Evolutionary conservation across 2,888 invertebrate species (phyloP).

Genomic region (Diachrysia chrysitis): DNA sequence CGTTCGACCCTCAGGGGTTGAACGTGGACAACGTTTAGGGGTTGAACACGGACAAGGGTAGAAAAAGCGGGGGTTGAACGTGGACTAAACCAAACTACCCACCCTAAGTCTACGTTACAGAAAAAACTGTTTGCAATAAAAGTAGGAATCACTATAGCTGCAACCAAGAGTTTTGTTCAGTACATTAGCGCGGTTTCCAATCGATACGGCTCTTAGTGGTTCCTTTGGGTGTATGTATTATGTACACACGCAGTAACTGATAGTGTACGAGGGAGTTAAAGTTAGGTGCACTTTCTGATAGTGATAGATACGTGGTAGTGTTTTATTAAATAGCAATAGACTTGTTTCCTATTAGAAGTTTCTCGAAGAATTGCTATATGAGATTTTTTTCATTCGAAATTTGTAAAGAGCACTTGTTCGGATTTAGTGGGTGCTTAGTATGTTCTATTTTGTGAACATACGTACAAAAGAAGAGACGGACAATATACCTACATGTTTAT

Average conservation of each 20-base stretch:
- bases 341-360: neutral
- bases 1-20: too few relatives aligned
- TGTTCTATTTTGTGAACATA: too few relatives aligned
- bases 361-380: neutral
- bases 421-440: too few relatives aligned
- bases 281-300: neutral
- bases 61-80: too few relatives aligned
- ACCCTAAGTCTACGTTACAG: too few relatives aligned
- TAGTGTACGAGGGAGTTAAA: slow-evolving; percentile 22
- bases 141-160: slow-evolving; percentile 13
- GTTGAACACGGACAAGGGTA: too few relatives aligned
- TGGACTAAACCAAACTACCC: too few relatives aligned
- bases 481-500: too few relatives aligned
- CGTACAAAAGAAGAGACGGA: too few relatives aligned
- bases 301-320: neutral
- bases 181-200: slow-evolving; percentile 37
- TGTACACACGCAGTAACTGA: slow-evolving; percentile 34
- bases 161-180: slow-evolving; percentile 20
- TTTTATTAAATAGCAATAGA: neutral
- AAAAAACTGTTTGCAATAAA: neutral
- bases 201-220: slow-evolving; percentile 45
- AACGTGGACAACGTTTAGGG: too few relatives aligned
- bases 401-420: too few relatives aligned
- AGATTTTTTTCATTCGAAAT: too few relatives aligned
- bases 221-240: slow-evolving; percentile 46